Evolutionary conservation across 2,113 vertebrate genomes (phyloP).

Genomic region (Peromyscus californicus): DNA sequence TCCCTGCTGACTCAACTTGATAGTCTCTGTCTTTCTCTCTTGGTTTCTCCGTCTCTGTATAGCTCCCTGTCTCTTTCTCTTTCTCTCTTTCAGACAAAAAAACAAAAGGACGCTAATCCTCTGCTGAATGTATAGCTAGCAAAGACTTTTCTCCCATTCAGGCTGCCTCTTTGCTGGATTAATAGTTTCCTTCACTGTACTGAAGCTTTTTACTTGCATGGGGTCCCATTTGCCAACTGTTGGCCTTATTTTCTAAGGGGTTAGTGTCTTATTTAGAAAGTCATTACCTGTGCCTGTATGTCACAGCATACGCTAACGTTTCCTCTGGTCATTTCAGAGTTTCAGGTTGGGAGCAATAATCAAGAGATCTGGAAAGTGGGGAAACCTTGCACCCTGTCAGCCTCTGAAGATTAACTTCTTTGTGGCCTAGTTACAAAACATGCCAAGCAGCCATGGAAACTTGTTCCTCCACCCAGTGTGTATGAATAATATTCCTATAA

Average conservation of each 20-base stretch:
- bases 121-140: neutral
- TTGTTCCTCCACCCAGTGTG: neutral
- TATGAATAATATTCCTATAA: neutral
- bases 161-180: too few relatives aligned
- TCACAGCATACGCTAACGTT: neutral
- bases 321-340: neutral
- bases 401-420: neutral
- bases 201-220: neutral
- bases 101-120: neutral
- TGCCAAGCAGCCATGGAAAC: neutral
- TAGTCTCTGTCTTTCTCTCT: neutral
- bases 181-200: neutral
- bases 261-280: neutral
- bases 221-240: neutral
- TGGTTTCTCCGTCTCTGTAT: neutral
- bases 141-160: neutral
- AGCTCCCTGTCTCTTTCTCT: neutral
- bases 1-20: neutral
- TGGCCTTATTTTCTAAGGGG: neutral
- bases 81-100: neutral
- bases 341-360: neutral
- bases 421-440: neutral
- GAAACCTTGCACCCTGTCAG: neutral
- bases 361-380: neutral
- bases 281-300: neutral